These are phyloP conservation scores for Stenodera caucasica DNA, from an alignment of 2,888 invertebrate genomes.

Conservation along the genomic window DNA sequence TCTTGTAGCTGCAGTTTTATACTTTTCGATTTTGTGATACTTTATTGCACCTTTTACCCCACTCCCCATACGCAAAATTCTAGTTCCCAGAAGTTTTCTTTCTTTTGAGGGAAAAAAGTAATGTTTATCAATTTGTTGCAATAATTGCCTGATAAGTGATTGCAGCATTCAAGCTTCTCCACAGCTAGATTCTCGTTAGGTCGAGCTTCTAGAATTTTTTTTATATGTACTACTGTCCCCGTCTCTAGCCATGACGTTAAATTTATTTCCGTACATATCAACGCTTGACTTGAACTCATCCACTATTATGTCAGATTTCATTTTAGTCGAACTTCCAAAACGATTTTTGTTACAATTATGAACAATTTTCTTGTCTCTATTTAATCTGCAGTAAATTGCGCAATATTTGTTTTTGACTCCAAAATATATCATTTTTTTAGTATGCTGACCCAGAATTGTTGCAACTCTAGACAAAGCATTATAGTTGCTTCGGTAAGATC, in stretches of 20 bases:
- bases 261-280: conserved; percentile 7
- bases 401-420: conserved; percentile 11
- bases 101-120: too few relatives aligned
- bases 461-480: conserved; percentile 7
- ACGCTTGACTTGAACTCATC: conserved; percentile 11
- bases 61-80: too few relatives aligned
- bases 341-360: conserved; percentile 17
- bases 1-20: too few relatives aligned
- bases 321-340: conserved; percentile 14
- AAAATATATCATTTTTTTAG: conserved; percentile 8
- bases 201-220: conserved; percentile 23
- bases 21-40: too few relatives aligned
- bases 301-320: conserved; percentile 15
- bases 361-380: background rate
- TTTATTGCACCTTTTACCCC: too few relatives aligned
- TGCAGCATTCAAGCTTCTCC: conserved; percentile 27
- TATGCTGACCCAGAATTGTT: conserved; percentile 12
- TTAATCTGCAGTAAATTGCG: background rate
- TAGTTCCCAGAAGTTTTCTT: too few relatives aligned
- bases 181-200: conserved; percentile 28
- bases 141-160: conserved; percentile 24
- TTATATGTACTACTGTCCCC: conserved; percentile 27
- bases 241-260: conserved; percentile 7
- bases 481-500: conserved; percentile 11
- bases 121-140: conserved; percentile 21